Percentiles rank a stretch among this genome's conserved stretches.
Conservation (phyloP, 2,797 vertebrate genomes). For the Parambassis ranga region DNA sequence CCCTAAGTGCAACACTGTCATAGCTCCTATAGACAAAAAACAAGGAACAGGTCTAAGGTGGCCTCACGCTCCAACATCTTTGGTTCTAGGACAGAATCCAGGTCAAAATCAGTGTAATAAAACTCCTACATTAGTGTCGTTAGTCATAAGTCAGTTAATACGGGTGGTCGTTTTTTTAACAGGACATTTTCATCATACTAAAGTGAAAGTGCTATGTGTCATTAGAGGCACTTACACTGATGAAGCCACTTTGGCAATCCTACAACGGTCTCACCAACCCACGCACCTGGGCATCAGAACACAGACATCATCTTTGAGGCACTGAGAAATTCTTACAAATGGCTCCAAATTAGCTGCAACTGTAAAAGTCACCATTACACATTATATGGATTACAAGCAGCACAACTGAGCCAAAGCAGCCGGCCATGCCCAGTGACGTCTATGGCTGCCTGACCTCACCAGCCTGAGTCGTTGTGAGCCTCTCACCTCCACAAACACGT, state of each 20-base stretch:
- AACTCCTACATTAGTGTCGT: not conserved
- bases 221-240: not conserved
- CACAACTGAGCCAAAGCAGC: slow-evolving; percentile 30
- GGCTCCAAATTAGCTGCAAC: slow-evolving; percentile 47
- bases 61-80: slow-evolving; percentile 8
- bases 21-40: slow-evolving; percentile 39
- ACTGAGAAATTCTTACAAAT: slow-evolving; percentile 30
- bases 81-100: slow-evolving; percentile 20
- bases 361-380: slow-evolving; percentile 57
- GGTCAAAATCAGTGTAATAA: slow-evolving; percentile 30
- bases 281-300: slow-evolving; percentile 47
- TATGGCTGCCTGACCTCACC: slow-evolving; percentile 37
- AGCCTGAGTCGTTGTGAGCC: not conserved
- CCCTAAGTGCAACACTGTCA: slow-evolving; percentile 45
- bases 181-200: slow-evolving; percentile 13
- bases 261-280: slow-evolving; percentile 6
- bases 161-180: slow-evolving; percentile 27
- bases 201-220: slow-evolving; percentile 6
- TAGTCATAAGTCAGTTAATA: slow-evolving; percentile 6
- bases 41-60: slow-evolving; percentile 9
- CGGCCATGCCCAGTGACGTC: slow-evolving; percentile 46
- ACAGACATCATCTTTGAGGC: slow-evolving; percentile 41
- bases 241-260: slow-evolving; percentile 21
- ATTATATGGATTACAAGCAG: slow-evolving; percentile 36
- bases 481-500: slow-evolving; percentile 21